Evolutionary conservation across 2,888 invertebrate species (phyloP).

Genomic region (Sussaba pulchella): DNA sequence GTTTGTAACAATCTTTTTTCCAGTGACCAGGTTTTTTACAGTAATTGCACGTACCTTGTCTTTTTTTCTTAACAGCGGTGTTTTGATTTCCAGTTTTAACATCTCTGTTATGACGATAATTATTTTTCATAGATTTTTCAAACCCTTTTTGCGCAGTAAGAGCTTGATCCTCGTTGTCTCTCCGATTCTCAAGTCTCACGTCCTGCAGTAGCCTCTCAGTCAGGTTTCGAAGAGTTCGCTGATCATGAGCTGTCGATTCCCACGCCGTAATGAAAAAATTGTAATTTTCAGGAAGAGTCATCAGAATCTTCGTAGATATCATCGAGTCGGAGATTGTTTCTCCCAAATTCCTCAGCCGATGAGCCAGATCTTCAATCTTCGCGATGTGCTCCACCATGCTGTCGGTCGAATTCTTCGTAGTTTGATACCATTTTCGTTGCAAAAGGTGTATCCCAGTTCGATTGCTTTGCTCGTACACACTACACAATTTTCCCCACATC

Average conservation of each 20-base stretch:
- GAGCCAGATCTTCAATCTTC: constrained; percentile 65
- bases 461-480: constrained; percentile 72
- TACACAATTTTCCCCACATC: constrained; percentile 74
- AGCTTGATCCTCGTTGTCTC: constrained; percentile 30
- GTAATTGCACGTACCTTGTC: constrained; percentile 35
- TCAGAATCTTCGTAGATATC: constrained; percentile 66
- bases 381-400: constrained; percentile 68
- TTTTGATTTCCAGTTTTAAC: background rate
- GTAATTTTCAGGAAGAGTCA: constrained; percentile 62
- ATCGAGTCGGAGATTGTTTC: constrained; percentile 62
- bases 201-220: constrained; percentile 27
- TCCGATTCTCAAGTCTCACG: background rate
- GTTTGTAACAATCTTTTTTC: too few relatives aligned
- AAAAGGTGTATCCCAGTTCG: constrained; percentile 68
- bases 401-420: constrained; percentile 56
- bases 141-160: background rate
- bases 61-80: constrained; percentile 7
- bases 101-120: background rate
- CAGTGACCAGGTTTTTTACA: constrained; percentile 38
- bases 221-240: constrained; percentile 29
- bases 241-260: constrained; percentile 23
- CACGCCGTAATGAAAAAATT: constrained; percentile 33
- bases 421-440: constrained; percentile 66
- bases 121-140: background rate
- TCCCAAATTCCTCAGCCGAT: constrained; percentile 51